Evolutionary conservation across 2,888 invertebrate species (phyloP), one percentile per base, ranked within the genome.

Genomic region (Drosophila kambysellisi): DNA sequence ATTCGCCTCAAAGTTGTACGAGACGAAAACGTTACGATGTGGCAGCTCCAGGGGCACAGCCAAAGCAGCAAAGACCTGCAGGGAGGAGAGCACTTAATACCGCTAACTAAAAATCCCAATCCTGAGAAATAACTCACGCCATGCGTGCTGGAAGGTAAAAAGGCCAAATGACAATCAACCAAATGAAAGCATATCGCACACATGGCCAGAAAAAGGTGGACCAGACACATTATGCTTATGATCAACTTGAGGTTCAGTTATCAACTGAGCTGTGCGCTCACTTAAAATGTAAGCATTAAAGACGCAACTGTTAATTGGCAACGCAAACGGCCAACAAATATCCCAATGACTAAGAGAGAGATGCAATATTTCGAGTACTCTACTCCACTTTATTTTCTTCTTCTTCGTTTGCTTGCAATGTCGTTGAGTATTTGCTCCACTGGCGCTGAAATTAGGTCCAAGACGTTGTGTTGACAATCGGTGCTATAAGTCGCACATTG

Each of bases 1-100:
- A 89, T 95, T 95, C 0, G 95, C 95, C 89, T 96, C 96, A 83
- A 96, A 96, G 93, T 96, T 96, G 91, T 96, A 96, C 0, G 96
- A 96, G 33, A 96, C 93, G 82, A 96, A 96, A 25, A 96, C 95
- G 86, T 95, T 95, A 76, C 95, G 95, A 80, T 95, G 95, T 0
- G 95, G 95, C 8, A 96, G 94, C 83, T 96, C 96, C 25, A 96
- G 91, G 0, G 96, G 96, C 35, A 96, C 94, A 0, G 96, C 96
- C 72, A 96, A 93, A 0, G 96, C 96, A 43, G 96, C 90, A 91
- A 96, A 96, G n/a, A 96, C 93, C 96, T 96, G 93, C n/a, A 50
- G 17, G 8, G 58, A 32, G 25, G 11, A 9, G 20, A 46, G 33
- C 37, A 71, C 9, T 39, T n/a, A 51, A 39, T 37, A 2, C 37